Evolutionary conservation across 2,888 invertebrate species (phyloP), one percentile per base, ranked within the genome.

Genomic region (Xylocampa areola): DNA sequence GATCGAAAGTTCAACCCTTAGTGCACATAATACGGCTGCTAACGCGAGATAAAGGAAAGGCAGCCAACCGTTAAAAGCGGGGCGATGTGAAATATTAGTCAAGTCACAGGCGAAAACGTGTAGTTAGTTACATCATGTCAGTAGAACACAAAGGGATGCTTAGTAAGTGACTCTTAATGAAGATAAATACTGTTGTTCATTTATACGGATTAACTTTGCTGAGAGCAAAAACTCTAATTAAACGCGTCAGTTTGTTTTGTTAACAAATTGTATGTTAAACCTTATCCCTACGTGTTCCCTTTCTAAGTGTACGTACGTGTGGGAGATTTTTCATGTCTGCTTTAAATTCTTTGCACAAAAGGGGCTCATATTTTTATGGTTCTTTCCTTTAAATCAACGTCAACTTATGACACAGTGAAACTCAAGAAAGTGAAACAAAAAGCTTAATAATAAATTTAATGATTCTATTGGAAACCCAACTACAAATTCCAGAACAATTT

Each of bases 141-240:
- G 85, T 87, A 81, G 78, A 88, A 89, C 86, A 89, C 91, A 91
- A 92, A 92, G 89, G 90, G 90, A 87, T 90, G 89, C 88, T 90
- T 89, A 86, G 87, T 87, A 87, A 88, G 88, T 91, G 85, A 87
- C 87, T 89, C 86, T 85, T 93, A 93, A 94, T 93, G 93, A 94
- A 93, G 93, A 94, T 92, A 91, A 93, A 94, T 94, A 90, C 84
- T 78, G 84, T 80, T 87, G 89, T 89, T 91, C 88, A 88, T 92
- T 92, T 89, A 89, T 89, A 89, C 82, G 83, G 87, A 92, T 91
- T 89, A 91, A 89, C 88, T 87, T 88, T 83, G 81, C 77, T 81
- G 81, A 80, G 84, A 84, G 85, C 86, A 86, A 87, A 89, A 89
- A 89, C 73, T 84, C 81, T 82, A 85, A 85, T 86, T 87, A 83